Evolutionary conservation across 35 echinoderm and acorn worm genomes (phyloP).

Genomic region (Heliocidaris erythrogramma): DNA sequence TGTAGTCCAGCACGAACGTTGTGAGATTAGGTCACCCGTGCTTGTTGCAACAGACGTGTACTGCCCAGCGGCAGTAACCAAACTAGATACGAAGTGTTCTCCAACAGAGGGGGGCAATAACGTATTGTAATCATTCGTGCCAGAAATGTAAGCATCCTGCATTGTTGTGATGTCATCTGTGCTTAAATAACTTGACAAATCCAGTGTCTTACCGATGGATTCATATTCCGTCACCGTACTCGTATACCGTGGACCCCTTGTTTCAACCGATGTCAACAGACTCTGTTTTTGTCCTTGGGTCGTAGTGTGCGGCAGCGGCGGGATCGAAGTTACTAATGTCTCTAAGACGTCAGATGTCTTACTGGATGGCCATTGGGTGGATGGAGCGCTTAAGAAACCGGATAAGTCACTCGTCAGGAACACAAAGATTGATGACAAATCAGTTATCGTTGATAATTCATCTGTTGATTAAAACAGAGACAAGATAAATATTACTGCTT

Average conservation of each 20-base stretch:
- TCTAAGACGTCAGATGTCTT: neutral
- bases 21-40: neutral
- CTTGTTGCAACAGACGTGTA: neutral
- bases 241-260: neutral
- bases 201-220: neutral
- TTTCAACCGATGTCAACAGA: neutral
- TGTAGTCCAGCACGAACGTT: neutral
- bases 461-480: neutral
- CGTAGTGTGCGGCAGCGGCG: neutral
- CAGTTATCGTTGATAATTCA: constrained; percentile 3
- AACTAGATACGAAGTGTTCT: neutral
- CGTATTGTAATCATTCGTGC: neutral
- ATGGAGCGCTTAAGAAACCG: neutral
- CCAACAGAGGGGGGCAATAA: neutral
- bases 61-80: neutral
- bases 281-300: neutral
- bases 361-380: neutral
- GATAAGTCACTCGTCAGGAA: neutral
- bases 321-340: neutral
- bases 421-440: neutral
- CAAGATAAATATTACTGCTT: no score
- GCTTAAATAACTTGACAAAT: neutral
- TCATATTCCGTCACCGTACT: neutral
- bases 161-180: neutral
- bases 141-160: neutral